phyloP scores from a whole-genome alignment of 64 coral and sea anemone species.

The Pocillopora verrucosa region DNA sequence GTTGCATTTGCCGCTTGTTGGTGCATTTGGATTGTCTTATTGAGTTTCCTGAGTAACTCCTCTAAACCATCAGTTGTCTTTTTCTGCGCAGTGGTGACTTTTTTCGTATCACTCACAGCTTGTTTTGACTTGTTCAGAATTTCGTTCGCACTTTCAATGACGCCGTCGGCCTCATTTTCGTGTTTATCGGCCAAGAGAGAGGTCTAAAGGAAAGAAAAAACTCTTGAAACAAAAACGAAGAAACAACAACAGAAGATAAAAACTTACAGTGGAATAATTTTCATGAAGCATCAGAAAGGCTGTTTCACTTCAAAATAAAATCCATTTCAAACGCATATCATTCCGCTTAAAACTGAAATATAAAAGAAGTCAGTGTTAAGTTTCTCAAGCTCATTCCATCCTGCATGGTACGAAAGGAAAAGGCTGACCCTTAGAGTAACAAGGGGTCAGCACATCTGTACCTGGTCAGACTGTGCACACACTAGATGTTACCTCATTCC shows the following conservation, averaged over 20 bases:
- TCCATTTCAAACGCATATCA: too few species aligned
- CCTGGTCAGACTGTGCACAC: not conserved
- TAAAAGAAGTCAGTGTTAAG: too few species aligned
- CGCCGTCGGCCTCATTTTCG: constrained; percentile 67
- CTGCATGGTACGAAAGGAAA: too few species aligned
- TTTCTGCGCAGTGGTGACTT: constrained; percentile 56
- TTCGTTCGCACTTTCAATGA: constrained; percentile 41
- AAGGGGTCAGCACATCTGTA: too few species aligned
- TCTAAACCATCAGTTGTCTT: constrained; percentile 60
- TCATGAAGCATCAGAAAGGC: not conserved
- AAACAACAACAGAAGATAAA: not conserved
- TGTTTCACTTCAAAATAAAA: too few species aligned
- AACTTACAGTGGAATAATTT: not conserved
- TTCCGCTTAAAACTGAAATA: too few species aligned
- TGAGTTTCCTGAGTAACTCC: constrained; percentile 57
- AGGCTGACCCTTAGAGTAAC: too few species aligned
- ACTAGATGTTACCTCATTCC: constrained; percentile 55
- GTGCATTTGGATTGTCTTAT: constrained; percentile 44
- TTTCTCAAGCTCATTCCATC: too few species aligned
- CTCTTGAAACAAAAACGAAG: not conserved
- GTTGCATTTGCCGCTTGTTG: constrained; percentile 36
- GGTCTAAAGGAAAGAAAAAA: constrained; percentile 39
- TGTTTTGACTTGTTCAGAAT: constrained; percentile 68
- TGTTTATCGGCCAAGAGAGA: constrained; percentile 70
- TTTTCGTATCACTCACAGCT: constrained; percentile 37